Conservation (phyloP, 53 echinoderm and acorn worm species). For the Mesocentrotus franciscanus region DNA sequence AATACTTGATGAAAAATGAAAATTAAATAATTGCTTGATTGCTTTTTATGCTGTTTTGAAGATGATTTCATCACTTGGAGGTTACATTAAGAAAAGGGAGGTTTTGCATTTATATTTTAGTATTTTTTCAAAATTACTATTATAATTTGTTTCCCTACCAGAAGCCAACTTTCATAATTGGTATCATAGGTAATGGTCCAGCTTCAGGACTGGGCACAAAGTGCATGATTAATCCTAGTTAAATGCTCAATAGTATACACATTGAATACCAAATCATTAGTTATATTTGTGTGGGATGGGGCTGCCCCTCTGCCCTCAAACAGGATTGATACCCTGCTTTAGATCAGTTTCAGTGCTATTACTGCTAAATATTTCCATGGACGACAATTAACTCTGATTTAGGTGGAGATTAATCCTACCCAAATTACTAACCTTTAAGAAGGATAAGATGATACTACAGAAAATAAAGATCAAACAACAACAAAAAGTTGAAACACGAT, state of each 20-base stretch:
- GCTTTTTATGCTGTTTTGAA: no score
- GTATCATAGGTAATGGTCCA: neutral
- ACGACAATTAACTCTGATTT: neutral
- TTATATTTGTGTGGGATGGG: neutral
- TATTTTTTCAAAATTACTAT: no score
- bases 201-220: neutral
- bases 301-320: neutral
- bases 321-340: neutral
- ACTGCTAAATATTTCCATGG: no score
- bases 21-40: no score
- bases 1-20: no score
- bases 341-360: no score
- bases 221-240: neutral
- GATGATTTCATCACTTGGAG: no score
- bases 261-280: neutral
- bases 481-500: neutral
- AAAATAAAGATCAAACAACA: neutral
- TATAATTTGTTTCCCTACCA: no score
- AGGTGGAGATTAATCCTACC: neutral
- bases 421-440: neutral
- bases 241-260: neutral
- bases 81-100: no score
- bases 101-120: no score
- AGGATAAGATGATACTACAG: neutral
- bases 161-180: neutral